Conservation (phyloP, 2,797 vertebrate genomes). For the Poecilia gillii region DNA sequence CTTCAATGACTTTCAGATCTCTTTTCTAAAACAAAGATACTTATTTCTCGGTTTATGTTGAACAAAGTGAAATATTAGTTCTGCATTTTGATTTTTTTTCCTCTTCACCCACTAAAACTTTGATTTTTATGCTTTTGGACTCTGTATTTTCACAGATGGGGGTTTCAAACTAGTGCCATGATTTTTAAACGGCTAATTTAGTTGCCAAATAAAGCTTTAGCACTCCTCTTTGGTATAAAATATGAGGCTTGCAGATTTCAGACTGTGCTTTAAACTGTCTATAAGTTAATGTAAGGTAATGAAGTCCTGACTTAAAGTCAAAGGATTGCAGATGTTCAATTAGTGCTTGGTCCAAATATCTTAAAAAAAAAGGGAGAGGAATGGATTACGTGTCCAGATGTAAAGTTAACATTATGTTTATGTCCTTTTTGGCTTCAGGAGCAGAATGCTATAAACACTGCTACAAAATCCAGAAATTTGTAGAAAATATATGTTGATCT, state of each 20-base stretch:
- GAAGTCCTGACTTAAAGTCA: not conserved
- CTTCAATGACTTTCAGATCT: not conserved
- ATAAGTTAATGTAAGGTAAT: not conserved
- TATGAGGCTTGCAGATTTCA: not conserved
- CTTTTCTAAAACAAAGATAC: not conserved
- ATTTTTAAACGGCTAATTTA: not conserved
- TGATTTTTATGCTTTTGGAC: not conserved
- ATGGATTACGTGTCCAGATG: not conserved
- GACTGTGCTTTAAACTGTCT: not conserved
- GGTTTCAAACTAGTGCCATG: not conserved
- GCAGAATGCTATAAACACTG: not conserved
- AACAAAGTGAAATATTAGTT: not conserved
- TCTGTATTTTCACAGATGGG: not conserved
- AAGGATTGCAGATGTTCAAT: not conserved
- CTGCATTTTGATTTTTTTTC: not conserved
- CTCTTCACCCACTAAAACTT: not conserved
- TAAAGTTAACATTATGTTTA: not conserved
- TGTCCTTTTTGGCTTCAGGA: not conserved
- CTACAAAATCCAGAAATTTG: not conserved
- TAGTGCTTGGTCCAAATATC: not conserved
- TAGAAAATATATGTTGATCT: not conserved
- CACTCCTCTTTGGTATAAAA: not conserved
- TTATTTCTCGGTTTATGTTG: not conserved
- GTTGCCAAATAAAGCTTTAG: not conserved
- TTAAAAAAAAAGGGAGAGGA: not conserved